Percentiles rank a stretch among this genome's conserved stretches.
Conservation (phyloP, 2,113 vertebrate species). For the Aplodontia rufa region DNA sequence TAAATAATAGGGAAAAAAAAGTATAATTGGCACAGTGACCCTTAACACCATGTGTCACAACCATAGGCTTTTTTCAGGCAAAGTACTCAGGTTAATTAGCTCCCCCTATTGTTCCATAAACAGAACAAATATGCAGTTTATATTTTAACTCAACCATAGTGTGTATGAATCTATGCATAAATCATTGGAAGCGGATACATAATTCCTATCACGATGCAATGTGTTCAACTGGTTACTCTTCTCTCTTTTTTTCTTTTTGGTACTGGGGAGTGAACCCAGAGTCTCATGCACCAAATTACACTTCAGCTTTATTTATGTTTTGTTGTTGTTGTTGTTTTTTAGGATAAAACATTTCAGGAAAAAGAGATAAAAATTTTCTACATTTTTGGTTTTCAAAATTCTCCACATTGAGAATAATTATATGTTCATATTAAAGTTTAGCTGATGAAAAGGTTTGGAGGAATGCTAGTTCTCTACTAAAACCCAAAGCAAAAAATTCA, state of each 20-base stretch:
- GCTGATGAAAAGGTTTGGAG: background rate
- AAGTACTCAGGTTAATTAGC: constrained; percentile 40
- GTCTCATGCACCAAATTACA: background rate
- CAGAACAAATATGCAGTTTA: constrained; percentile 8
- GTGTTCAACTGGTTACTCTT: background rate
- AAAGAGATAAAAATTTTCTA: background rate
- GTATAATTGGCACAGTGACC: background rate
- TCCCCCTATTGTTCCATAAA: constrained; percentile 18
- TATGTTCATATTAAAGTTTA: background rate
- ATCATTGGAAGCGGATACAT: background rate
- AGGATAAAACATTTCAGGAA: constrained; percentile 44
- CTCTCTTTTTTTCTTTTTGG: too few species aligned
- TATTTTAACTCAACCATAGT: background rate
- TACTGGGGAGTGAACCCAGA: background rate
- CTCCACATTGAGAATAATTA: background rate
- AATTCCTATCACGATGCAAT: background rate
- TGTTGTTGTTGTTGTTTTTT: too few species aligned
- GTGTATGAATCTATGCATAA: background rate
- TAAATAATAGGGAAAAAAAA: constrained; percentile 32
- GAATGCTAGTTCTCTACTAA: constrained; percentile 41
- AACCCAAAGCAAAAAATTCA: background rate
- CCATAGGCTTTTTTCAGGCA: background rate
- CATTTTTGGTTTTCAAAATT: constrained; percentile 28
- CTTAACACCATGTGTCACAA: background rate
- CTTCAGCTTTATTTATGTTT: background rate